Percentiles rank a stretch among this genome's conserved stretches.
Evolutionary conservation across 1,140 invertebrate species (phyloP).

Genomic region (Chrysomallon squamiferum): DNA sequence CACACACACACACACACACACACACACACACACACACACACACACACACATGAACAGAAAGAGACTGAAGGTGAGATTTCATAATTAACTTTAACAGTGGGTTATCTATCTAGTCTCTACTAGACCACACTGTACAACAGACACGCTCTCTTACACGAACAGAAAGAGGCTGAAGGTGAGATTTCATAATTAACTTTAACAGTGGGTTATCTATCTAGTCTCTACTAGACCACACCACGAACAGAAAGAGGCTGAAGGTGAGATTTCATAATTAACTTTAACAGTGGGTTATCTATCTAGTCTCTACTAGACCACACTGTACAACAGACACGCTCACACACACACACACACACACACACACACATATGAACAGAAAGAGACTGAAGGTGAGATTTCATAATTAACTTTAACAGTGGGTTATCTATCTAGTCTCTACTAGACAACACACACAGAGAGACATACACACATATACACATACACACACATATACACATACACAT

Average conservation of each 20-base stretch:
- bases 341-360: conserved; percentile 66
- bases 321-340: background rate
- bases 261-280: background rate
- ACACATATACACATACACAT: no score
- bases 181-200: background rate
- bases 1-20: background rate
- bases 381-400: conserved; percentile 69
- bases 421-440: no score
- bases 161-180: conserved; percentile 76
- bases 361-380: conserved; percentile 92
- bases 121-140: background rate
- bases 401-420: background rate
- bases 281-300: no score
- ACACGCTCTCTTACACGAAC: no score
- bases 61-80: conserved; percentile 73
- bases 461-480: no score
- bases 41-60: conserved; percentile 95
- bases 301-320: background rate
- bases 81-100: no score
- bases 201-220: background rate
- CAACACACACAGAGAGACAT: no score
- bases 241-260: conserved; percentile 84
- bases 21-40: no score
- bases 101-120: no score
- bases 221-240: conserved; percentile 83